Evolutionary conservation across 2,797 vertebrate genomes (phyloP).

Genomic region (Eptatretus atami): DNA sequence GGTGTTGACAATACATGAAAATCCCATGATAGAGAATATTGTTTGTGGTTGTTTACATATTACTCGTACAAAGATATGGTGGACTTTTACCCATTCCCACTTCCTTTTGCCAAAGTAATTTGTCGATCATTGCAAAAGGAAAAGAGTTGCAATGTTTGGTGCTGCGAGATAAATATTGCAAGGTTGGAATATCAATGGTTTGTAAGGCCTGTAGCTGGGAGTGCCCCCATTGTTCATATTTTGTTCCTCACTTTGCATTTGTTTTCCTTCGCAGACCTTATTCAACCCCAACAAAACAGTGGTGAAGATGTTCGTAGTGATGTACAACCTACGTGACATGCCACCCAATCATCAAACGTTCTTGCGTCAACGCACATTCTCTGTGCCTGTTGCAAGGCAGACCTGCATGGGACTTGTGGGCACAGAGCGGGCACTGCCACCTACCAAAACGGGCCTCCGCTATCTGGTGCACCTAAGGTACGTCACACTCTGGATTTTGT

Average conservation of each 20-base stretch:
- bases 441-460: slow-evolving; percentile 59
- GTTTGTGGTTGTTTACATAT: no score
- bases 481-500: slow-evolving; percentile 7
- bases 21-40: no score
- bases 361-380: slow-evolving; percentile 92
- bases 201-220: no score
- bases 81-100: no score
- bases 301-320: slow-evolving; percentile 99
- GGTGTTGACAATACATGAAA: no score
- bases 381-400: slow-evolving; percentile 69
- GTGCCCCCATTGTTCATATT: no score
- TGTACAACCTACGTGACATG: slow-evolving; percentile 81
- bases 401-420: slow-evolving; percentile 11
- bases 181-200: no score
- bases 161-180: no score
- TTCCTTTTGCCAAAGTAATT: no score
- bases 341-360: slow-evolving; percentile 96
- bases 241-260: background rate
- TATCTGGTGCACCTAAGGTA: slow-evolving; percentile 99
- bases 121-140: no score
- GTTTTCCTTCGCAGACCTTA: slow-evolving; percentile 46
- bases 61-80: no score
- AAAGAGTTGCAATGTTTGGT: no score
- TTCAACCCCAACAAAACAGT: slow-evolving; percentile 99
- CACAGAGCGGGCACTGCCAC: slow-evolving; percentile 17